Conservation (phyloP, 2,797 vertebrate species). For the Gobionotothen gibberifrons region DNA sequence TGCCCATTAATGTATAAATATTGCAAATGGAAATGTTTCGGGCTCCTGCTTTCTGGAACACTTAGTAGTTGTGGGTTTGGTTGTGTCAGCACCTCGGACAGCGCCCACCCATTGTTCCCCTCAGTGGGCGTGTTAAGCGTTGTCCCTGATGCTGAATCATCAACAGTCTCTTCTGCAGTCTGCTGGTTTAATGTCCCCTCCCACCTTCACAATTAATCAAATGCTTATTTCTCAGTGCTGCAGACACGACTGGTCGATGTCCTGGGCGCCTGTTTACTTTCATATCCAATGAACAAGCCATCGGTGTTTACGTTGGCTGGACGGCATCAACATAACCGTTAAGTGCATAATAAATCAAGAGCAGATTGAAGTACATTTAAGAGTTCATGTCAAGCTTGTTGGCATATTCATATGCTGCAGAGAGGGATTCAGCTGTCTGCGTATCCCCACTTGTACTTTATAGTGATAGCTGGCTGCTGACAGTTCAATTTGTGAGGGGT, state of each 20-base stretch:
- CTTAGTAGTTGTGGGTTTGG: slow-evolving; percentile 14
- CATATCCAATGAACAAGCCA: slow-evolving; percentile 28
- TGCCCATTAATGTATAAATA: slow-evolving; percentile 44
- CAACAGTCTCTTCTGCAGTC: background rate
- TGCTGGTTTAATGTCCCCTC: background rate
- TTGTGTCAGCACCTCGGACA: slow-evolving; percentile 59
- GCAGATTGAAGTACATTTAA: slow-evolving; percentile 14
- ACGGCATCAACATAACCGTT: slow-evolving; percentile 21
- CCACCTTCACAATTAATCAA: slow-evolving; percentile 9
- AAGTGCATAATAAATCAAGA: slow-evolving; percentile 60
- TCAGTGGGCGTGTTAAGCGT: slow-evolving; percentile 19
- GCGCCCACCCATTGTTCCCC: slow-evolving; percentile 14
- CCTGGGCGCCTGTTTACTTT: slow-evolving; percentile 66
- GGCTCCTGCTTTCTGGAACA: slow-evolving; percentile 17
- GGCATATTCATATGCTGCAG: slow-evolving; percentile 14
- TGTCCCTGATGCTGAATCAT: slow-evolving; percentile 49
- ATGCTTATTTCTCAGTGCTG: slow-evolving; percentile 9
- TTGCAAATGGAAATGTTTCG: slow-evolving; percentile 38
- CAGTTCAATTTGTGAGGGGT: background rate
- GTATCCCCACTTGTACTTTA: background rate
- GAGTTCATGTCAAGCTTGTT: slow-evolving; percentile 22
- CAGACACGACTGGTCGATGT: slow-evolving; percentile 53
- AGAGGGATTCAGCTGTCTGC: background rate
- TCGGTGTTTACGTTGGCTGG: slow-evolving; percentile 27
- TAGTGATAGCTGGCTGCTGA: background rate